Evolutionary conservation across 2,888 invertebrate genomes (phyloP).

Genomic region (Nomada goodeniana): DNA sequence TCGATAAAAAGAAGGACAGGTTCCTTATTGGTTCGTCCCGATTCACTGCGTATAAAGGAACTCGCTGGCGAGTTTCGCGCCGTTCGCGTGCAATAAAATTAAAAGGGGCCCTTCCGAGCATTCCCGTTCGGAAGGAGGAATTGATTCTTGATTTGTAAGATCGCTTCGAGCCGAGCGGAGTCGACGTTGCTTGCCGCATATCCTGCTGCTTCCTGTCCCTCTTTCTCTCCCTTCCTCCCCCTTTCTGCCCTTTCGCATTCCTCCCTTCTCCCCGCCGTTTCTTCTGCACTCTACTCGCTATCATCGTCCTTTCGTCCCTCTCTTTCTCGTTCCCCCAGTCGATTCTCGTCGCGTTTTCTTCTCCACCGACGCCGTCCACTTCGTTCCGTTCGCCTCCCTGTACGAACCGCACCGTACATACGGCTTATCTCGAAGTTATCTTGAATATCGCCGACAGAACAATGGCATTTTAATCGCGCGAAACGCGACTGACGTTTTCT

Average conservation of each 20-base stretch:
- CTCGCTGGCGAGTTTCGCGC: slow-evolving; percentile 19
- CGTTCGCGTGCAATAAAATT: slow-evolving; percentile 26
- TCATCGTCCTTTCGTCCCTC: slow-evolving; percentile 43
- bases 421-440: slow-evolving; percentile 50
- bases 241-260: slow-evolving; percentile 11
- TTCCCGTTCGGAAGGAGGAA: slow-evolving; percentile 35
- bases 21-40: background rate
- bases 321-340: slow-evolving; percentile 22
- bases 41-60: background rate
- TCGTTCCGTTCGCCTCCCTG: slow-evolving; percentile 8
- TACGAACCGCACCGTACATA: slow-evolving; percentile 17
- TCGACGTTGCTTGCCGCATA: slow-evolving; percentile 24
- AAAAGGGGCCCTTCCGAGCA: slow-evolving; percentile 30
- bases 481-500: slow-evolving; percentile 41
- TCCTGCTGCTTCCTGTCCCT: slow-evolving; percentile 14
- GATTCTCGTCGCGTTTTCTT: slow-evolving; percentile 29
- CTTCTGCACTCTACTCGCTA: slow-evolving; percentile 50
- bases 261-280: slow-evolving; percentile 3
- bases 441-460: slow-evolving; percentile 60
- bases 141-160: slow-evolving; percentile 54
- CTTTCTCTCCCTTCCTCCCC: background rate
- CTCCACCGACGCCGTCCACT: slow-evolving; percentile 19
- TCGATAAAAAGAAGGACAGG: background rate
- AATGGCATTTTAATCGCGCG: slow-evolving; percentile 58
- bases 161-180: slow-evolving; percentile 50